Percentiles rank a stretch among this genome's conserved stretches.
phyloP scores from a whole-genome alignment of 2,888 invertebrate genomes.

The Taphrorychus bicolor region DNA sequence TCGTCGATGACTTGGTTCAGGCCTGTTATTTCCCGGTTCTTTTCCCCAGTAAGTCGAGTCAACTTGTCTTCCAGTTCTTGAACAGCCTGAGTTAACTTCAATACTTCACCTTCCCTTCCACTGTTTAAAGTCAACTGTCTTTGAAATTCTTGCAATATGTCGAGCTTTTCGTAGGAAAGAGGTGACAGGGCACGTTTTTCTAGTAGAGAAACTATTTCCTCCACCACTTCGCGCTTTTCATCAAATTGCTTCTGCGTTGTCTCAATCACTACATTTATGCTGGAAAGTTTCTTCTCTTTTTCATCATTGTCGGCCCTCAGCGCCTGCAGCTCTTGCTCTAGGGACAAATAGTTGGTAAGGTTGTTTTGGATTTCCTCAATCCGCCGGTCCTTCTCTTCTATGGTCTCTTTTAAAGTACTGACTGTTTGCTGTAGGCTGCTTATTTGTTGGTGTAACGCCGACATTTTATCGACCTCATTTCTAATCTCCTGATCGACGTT shows the following conservation, averaged over 20 bases:
- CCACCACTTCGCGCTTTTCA: slow-evolving; percentile 49
- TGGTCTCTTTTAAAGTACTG: slow-evolving; percentile 48
- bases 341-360: slow-evolving; percentile 34
- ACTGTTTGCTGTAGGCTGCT: slow-evolving; percentile 52
- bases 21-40: slow-evolving; percentile 42
- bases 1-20: slow-evolving; percentile 44
- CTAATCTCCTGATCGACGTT: slow-evolving; percentile 58
- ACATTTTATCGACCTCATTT: slow-evolving; percentile 56
- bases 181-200: slow-evolving; percentile 45
- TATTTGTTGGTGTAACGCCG: slow-evolving; percentile 56
- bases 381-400: slow-evolving; percentile 50
- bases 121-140: slow-evolving; percentile 41
- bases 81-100: slow-evolving; percentile 24
- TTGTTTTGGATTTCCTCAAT: slow-evolving; percentile 44
- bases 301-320: slow-evolving; percentile 42
- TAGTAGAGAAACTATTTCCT: slow-evolving; percentile 47
- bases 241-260: slow-evolving; percentile 50
- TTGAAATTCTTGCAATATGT: slow-evolving; percentile 46
- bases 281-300: slow-evolving; percentile 45
- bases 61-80: slow-evolving; percentile 23
- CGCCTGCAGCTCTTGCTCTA: slow-evolving; percentile 45
- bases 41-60: slow-evolving; percentile 32
- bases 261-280: slow-evolving; percentile 46
- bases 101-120: slow-evolving; percentile 39
- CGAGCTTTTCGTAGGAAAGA: slow-evolving; percentile 46